Percentiles rank a stretch among this genome's conserved stretches.
These are phyloP conservation scores for Petrolisthes cinctipes DNA, from an alignment of 2,888 invertebrate genomes.

Conservation along the genomic window DNA sequence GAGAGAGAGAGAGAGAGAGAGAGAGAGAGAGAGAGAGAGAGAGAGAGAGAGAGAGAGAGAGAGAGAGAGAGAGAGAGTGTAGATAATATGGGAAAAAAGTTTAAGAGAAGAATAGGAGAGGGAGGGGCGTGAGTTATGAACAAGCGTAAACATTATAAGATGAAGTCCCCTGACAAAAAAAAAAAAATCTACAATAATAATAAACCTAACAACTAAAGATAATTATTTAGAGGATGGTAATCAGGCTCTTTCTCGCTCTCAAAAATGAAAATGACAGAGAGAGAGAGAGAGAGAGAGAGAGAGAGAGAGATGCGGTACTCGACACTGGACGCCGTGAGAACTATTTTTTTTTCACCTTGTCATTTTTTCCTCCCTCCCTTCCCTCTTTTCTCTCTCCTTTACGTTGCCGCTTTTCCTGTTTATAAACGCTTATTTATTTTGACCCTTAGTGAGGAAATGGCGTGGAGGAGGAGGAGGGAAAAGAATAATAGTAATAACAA, in stretches of 20 bases:
- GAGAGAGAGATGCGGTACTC: neutral
- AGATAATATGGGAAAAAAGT: neutral
- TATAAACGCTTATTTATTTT: neutral
- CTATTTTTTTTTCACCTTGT: neutral
- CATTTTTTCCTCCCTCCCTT: neutral
- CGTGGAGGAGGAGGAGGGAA: neutral
- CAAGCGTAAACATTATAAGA: neutral
- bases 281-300: neutral
- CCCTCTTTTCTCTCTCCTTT: neutral
- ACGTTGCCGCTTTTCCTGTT: neutral
- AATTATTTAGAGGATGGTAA: neutral
- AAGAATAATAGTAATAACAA: neutral
- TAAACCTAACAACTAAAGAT: neutral
- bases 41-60: neutral
- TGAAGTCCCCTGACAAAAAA: neutral
- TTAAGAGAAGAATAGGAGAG: neutral
- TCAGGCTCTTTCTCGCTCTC: neutral
- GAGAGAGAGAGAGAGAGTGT: neutral
- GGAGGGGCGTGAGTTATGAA: neutral
- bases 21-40: neutral
- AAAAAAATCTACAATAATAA: neutral
- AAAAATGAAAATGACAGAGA: neutral
- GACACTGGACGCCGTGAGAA: neutral
- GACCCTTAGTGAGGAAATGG: neutral
- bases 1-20: neutral